phyloP scores from a whole-genome alignment of 2,113 vertebrate genomes.

The Junco hyemalis region DNA sequence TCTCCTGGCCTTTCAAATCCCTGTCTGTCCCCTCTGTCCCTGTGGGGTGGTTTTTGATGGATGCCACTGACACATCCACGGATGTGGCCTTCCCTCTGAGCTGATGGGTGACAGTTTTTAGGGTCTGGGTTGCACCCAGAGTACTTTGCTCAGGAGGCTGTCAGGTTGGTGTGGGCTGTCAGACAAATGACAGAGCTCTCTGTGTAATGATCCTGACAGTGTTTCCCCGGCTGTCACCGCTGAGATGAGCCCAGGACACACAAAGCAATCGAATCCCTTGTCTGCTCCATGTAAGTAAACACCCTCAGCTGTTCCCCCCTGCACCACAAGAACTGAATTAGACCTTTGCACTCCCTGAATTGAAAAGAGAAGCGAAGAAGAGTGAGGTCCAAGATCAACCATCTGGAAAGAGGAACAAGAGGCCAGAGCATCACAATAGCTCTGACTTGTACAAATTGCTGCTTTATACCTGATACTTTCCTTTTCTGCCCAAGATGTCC shows the following conservation, averaged over 20 bases:
- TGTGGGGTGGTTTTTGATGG: neutral
- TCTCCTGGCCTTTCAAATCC: neutral
- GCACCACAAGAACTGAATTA: neutral
- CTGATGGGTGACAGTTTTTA: neutral
- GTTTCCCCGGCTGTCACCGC: neutral
- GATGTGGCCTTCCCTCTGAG: neutral
- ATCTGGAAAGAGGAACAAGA: neutral
- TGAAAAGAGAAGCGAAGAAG: neutral
- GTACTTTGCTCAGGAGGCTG: neutral
- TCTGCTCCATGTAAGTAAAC: neutral
- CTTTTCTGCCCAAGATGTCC: neutral
- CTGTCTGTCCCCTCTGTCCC: neutral
- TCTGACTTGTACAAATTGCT: neutral
- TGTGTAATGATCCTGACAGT: neutral
- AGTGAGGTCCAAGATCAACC: neutral
- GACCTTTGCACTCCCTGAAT: neutral
- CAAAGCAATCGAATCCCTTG: neutral
- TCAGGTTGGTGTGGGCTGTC: neutral
- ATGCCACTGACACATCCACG: rapidly evolving
- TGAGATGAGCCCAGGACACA: neutral
- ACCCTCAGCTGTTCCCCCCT: neutral
- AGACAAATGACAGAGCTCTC: neutral
- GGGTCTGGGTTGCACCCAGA: neutral
- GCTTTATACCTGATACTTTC: neutral
- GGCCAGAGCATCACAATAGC: neutral